Conservation (phyloP, 2,888 invertebrate genomes). For the Zhuqinia jingwanae region DNA sequence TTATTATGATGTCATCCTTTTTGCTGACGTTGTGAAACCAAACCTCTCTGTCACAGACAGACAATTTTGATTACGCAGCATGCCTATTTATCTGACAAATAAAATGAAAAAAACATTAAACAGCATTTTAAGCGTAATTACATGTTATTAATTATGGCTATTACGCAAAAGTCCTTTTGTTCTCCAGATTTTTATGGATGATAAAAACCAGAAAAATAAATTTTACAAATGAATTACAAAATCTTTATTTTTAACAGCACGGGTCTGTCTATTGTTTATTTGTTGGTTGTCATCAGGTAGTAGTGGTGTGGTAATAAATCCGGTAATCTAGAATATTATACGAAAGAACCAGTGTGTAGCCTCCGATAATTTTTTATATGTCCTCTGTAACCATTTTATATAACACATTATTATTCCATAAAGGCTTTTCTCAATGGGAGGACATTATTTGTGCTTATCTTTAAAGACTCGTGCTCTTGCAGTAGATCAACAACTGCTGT, state of each 20-base stretch:
- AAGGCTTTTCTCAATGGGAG: not conserved
- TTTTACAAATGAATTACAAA: constrained; percentile 19
- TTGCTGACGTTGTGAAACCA: not conserved
- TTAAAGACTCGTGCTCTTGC: too few species aligned
- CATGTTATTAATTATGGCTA: constrained; percentile 61
- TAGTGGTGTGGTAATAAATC: too few species aligned
- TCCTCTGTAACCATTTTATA: not conserved
- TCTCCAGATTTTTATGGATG: constrained; percentile 39
- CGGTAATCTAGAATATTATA: too few species aligned
- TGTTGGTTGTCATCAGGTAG: not conserved
- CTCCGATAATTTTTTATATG: too few species aligned
- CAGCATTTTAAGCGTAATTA: constrained; percentile 1
- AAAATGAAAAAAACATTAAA: constrained; percentile 16
- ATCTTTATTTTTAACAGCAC: not conserved
- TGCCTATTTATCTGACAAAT: constrained; percentile 7
- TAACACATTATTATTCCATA: not conserved
- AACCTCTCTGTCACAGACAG: too few species aligned
- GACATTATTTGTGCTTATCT: too few species aligned
- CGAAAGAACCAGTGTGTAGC: too few species aligned
- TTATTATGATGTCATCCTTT: constrained; percentile 50
- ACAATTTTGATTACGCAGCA: too few species aligned
- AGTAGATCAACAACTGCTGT: too few species aligned
- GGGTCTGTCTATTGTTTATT: not conserved
- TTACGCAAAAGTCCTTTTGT: constrained; percentile 49
- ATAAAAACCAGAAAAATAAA: constrained; percentile 38